Conservation (phyloP, 1,140 invertebrate genomes). For the Aplysia californica region DNA sequence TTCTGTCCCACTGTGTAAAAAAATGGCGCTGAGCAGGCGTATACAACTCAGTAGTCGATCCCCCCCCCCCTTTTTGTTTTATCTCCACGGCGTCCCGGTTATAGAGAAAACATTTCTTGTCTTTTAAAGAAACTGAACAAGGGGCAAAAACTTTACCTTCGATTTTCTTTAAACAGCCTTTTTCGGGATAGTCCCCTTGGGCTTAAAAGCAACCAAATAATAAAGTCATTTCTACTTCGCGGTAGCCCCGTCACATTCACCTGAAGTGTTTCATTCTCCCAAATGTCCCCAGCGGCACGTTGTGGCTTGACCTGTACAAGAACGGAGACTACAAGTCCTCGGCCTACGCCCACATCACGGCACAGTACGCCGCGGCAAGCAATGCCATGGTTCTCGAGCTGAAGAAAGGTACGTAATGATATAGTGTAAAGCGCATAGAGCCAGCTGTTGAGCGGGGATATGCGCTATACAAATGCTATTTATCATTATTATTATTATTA, state of each 20-base stretch:
- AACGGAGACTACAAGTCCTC: slow-evolving; percentile 38
- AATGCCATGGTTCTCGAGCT: slow-evolving; percentile 35
- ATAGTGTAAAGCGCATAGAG: too few relatives aligned
- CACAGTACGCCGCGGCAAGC: slow-evolving; percentile 34
- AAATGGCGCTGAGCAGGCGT: too few relatives aligned
- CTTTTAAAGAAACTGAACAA: too few relatives aligned
- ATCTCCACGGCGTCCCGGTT: too few relatives aligned
- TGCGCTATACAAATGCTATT: too few relatives aligned
- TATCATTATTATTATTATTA: too few relatives aligned
- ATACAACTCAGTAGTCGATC: too few relatives aligned
- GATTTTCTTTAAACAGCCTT: neutral
- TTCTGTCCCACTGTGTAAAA: too few relatives aligned
- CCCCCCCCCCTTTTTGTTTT: too few relatives aligned
- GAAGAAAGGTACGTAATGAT: slow-evolving; percentile 22
- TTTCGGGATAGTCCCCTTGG: neutral
- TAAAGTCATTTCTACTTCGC: neutral
- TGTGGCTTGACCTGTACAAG: slow-evolving; percentile 36
- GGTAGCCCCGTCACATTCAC: neutral
- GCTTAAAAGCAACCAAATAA: neutral
- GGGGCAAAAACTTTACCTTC: neutral
- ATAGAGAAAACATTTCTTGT: neutral
- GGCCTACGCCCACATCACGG: slow-evolving; percentile 30
- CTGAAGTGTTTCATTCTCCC: neutral
- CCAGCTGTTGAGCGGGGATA: too few relatives aligned
- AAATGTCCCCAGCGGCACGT: slow-evolving; percentile 9